Conservation (phyloP, 2,113 vertebrate species). For the Scalopus aquaticus region DNA sequence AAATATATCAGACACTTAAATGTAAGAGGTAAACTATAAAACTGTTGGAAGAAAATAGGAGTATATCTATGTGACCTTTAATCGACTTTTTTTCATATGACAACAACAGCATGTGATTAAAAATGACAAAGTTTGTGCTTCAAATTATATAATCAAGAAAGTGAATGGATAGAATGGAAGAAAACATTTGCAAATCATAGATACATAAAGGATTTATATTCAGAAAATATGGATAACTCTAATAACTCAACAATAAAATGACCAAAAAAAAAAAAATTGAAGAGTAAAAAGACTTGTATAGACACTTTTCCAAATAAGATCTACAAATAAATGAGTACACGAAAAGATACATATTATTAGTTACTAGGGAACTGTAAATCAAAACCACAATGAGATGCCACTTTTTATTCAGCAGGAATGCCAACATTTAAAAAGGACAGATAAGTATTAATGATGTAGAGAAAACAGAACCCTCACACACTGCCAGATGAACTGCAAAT, state of each 20-base stretch:
- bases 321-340: background rate
- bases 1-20: background rate
- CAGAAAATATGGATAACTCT: background rate
- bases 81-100: background rate
- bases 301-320: background rate
- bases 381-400: background rate
- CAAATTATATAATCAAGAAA: conserved; percentile 3
- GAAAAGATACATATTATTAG: background rate
- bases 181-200: conserved; percentile 1
- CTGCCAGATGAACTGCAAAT: background rate
- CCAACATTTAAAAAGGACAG: background rate
- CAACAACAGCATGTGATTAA: background rate
- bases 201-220: background rate
- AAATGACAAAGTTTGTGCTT: background rate
- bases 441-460: background rate
- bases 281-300: background rate
- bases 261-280: background rate
- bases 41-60: background rate
- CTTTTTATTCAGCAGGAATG: background rate
- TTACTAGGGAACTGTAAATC: background rate
- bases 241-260: background rate
- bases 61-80: background rate
- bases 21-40: background rate
- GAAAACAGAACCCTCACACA: background rate
- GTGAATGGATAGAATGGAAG: background rate